Percentiles rank a stretch among this genome's conserved stretches.
Evolutionary conservation across 2,113 vertebrate species (phyloP).

Genomic region (Pseudorhombus dupliciocellatus): DNA sequence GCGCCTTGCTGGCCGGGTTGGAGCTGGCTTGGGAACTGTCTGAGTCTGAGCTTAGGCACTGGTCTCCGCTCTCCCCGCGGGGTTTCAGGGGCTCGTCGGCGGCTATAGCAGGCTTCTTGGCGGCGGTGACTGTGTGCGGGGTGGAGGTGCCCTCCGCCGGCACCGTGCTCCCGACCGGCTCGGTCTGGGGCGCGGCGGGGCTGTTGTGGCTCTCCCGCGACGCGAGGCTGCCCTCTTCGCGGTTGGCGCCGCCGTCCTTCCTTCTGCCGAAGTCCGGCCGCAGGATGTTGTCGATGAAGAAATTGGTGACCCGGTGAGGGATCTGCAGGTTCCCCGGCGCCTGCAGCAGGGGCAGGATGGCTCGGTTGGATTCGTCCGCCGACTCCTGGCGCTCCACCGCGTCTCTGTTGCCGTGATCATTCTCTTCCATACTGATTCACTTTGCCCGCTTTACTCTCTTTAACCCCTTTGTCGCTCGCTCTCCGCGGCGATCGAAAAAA

Average conservation of each 20-base stretch:
- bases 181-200: slow-evolving; percentile 78
- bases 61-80: slow-evolving; percentile 85
- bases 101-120: slow-evolving; percentile 83
- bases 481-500: slow-evolving; percentile 43
- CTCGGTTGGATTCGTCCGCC: slow-evolving; percentile 85
- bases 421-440: slow-evolving; percentile 91
- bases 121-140: slow-evolving; percentile 78
- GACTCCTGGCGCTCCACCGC: slow-evolving; percentile 83
- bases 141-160: slow-evolving; percentile 88
- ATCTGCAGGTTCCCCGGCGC: slow-evolving; percentile 87
- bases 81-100: slow-evolving; percentile 86
- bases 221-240: slow-evolving; percentile 72
- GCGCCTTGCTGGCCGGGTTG: slow-evolving; percentile 70
- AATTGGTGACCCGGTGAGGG: slow-evolving; percentile 94
- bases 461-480: slow-evolving; percentile 81
- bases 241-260: slow-evolving; percentile 82
- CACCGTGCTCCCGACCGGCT: slow-evolving; percentile 79
- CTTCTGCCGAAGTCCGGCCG: slow-evolving; percentile 92
- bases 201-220: slow-evolving; percentile 78
- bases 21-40: slow-evolving; percentile 95
- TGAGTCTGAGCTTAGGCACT: slow-evolving; percentile 96
- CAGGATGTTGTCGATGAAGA: slow-evolving; percentile 97
- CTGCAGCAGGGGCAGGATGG: slow-evolving; percentile 83
- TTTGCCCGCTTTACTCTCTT: slow-evolving; percentile 75
- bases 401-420: slow-evolving; percentile 84